Conservation (phyloP, 2,113 vertebrate species). For the Dipodomys spectabilis region DNA sequence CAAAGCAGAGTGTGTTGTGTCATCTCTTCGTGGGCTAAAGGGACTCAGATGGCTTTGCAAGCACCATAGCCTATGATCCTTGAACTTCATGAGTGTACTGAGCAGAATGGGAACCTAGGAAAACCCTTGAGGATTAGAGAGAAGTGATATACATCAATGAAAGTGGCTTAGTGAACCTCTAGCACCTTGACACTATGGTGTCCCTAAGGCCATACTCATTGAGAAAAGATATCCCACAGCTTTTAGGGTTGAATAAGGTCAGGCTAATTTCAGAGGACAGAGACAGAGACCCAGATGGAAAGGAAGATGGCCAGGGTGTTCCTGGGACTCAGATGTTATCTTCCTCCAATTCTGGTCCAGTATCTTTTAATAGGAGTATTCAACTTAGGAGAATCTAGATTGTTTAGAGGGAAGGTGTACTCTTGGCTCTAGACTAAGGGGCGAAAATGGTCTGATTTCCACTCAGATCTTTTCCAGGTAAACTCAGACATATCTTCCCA, state of each 20-base stretch:
- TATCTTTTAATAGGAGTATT: slow-evolving; percentile 44
- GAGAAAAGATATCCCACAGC: slow-evolving; percentile 70
- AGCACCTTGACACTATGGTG: slow-evolving; percentile 47
- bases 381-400: neutral
- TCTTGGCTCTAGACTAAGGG: slow-evolving; percentile 57
- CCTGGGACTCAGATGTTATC: neutral
- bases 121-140: slow-evolving; percentile 59
- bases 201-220: neutral
- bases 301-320: slow-evolving; percentile 38
- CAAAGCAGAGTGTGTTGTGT: neutral
- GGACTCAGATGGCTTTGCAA: neutral
- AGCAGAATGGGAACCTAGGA: neutral
- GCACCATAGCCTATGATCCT: neutral
- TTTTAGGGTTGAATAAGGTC: slow-evolving; percentile 73
- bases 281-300: neutral
- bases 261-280: slow-evolving; percentile 38
- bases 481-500: neutral
- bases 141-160: slow-evolving; percentile 67
- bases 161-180: slow-evolving; percentile 10
- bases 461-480: neutral
- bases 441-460: neutral
- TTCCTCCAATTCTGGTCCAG: slow-evolving; percentile 35
- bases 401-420: neutral
- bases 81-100: neutral
- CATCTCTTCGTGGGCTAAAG: neutral